phyloP scores from a whole-genome alignment of 2,888 invertebrate species.

The Campoletis raptor region DNA sequence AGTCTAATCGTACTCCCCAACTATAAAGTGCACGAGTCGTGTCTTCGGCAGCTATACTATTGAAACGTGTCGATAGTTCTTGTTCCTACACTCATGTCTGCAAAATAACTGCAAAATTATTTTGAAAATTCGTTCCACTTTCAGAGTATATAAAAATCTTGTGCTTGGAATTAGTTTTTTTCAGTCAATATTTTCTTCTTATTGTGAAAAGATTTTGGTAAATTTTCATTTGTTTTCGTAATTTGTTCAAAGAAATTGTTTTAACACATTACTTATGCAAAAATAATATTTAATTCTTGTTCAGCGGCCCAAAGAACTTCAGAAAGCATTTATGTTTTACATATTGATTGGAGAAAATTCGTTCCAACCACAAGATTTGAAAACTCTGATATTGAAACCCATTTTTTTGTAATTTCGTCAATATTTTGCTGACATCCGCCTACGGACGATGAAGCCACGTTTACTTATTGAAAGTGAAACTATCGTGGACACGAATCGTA shows the following conservation, averaged over 20 bases:
- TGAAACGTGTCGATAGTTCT: too few relatives aligned
- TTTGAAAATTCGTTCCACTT: too few relatives aligned
- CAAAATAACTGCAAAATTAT: too few relatives aligned
- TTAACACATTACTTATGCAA: not conserved
- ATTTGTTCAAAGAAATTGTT: constrained; percentile 1
- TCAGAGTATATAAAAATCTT: too few relatives aligned
- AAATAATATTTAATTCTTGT: not conserved
- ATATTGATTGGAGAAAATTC: not conserved
- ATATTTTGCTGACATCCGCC: not conserved
- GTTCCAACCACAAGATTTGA: not conserved
- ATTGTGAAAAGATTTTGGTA: too few relatives aligned
- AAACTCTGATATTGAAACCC: not conserved
- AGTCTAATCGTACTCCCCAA: too few relatives aligned
- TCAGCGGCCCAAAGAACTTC: constrained; percentile 1
- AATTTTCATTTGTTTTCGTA: not conserved
- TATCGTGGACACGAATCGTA: constrained; percentile 7
- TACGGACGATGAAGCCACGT: not conserved
- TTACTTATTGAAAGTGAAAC: not conserved
- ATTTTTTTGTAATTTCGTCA: not conserved
- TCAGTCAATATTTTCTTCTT: too few relatives aligned
- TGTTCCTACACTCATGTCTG: too few relatives aligned
- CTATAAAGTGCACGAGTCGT: too few relatives aligned
- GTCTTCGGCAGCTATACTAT: too few relatives aligned
- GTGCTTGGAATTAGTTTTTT: too few relatives aligned
- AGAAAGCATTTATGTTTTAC: not conserved